Base-by-base conservation (phyloP, 2,888 invertebrate species). In the Andrena camellia region DNA sequence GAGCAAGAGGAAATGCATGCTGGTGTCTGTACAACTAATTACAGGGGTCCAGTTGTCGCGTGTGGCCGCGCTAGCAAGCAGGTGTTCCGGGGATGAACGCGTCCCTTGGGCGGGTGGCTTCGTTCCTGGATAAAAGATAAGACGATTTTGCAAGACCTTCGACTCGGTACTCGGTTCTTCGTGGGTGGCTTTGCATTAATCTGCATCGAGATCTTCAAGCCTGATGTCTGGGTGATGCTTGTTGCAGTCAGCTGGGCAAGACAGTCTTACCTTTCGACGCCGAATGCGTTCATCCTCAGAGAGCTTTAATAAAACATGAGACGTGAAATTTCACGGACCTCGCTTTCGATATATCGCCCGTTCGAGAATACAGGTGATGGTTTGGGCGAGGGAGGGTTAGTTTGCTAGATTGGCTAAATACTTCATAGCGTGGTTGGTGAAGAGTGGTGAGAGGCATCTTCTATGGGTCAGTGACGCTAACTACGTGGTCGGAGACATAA, bases 401-500 rank as follows among this genome's bases (percentile, higher is more conserved):
- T 75, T 75, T 85, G 77, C 20, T 83, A 69, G 70, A 76, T 78
- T 57, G 62, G 78, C 48, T 23, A 68, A 59, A 59, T 79, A 80
- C 54, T 78, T 76, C 31, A 50, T 68, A 75, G 81, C 81, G 59
- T 84, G 73, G 62, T 59, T 33, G 84, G 70, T 76, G 75, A 82
- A 66, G 48, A 50, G 69, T 75, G 74, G 82, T 74, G 78, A 69
- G 17, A 78, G 78, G 81, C 88, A 63, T 78, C 76, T 77, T 85
- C 85, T 87, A 85, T 77, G 64, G 78, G 69, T 84, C 87, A 48
- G 73, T 83, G 84, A 79, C 76, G 67, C 78, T 72, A 87, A 84
- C 86, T 86, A 86, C 87, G 63, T 80, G 60, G 66, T 78, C 74
- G 75, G 50, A 42, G 67, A 62, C 63, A 70, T 75, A 70, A 48